Evolutionary conservation across 1,140 invertebrate species (phyloP).

Genomic region (Oryctes rhinoceros): DNA sequence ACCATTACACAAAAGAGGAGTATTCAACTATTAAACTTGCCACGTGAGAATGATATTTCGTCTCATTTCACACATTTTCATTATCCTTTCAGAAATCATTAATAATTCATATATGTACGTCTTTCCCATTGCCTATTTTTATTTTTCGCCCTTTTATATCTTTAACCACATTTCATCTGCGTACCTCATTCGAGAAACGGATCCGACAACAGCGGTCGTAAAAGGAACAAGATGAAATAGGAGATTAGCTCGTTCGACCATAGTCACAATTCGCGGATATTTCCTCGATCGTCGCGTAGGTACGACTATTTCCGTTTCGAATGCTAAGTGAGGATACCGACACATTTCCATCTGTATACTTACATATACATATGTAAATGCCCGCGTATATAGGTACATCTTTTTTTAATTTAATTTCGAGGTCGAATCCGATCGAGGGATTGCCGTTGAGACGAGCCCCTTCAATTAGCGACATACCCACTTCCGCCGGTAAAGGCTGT

Average conservation of each 20-base stretch:
- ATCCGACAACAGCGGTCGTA: too few relatives aligned
- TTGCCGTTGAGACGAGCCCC: constrained; percentile 14
- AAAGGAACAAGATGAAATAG: not conserved
- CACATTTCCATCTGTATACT: not conserved
- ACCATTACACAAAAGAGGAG: too few relatives aligned
- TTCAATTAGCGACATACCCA: constrained; percentile 34
- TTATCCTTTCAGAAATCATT: not conserved
- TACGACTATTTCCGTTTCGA: too few relatives aligned
- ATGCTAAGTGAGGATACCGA: not conserved
- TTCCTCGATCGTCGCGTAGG: not conserved
- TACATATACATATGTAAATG: not conserved
- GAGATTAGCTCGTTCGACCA: not conserved
- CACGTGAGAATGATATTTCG: not conserved
- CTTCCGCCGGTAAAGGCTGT: not conserved
- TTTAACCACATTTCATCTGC: not conserved
- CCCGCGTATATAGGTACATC: not conserved
- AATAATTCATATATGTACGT: constrained; percentile 24
- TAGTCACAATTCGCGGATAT: not conserved
- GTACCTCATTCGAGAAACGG: too few relatives aligned
- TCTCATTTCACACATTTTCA: constrained; percentile 15
- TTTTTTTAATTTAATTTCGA: constrained; percentile 14
- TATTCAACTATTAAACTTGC: not conserved
- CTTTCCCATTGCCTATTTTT: not conserved
- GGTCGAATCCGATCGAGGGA: constrained; percentile 11
- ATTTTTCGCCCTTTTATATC: not conserved